A percentile compares a stretch with the other conserved stretches of the same genome.
These are phyloP conservation scores for Helostoma temminkii DNA, from an alignment of 2,797 vertebrate genomes.

Conservation along the genomic window DNA sequence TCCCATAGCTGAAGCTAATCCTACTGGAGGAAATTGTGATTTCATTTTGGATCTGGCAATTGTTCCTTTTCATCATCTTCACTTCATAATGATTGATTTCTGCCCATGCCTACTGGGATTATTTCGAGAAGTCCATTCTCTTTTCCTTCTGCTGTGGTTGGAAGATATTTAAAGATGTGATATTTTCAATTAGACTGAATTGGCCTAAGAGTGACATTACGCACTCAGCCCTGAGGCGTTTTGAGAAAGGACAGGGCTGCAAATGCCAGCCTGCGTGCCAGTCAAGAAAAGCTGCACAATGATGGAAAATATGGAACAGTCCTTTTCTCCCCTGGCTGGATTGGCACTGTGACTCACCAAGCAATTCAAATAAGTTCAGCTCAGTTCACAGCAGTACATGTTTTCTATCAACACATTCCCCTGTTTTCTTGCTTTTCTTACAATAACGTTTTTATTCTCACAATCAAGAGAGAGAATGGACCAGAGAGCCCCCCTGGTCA, in stretches of 20 bases:
- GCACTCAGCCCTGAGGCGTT: conserved; percentile 43
- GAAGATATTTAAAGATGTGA: conserved; percentile 57
- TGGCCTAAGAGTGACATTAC: conserved; percentile 52
- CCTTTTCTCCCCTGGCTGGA: conserved; percentile 53
- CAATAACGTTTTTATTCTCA: conserved; percentile 23
- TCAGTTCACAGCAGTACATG: conserved; percentile 56
- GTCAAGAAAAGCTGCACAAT: conserved; percentile 40
- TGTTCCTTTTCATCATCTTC: conserved; percentile 36
- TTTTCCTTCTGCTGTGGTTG: conserved; percentile 33
- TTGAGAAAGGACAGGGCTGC: conserved; percentile 67
- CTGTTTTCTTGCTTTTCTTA: conserved; percentile 37
- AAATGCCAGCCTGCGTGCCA: conserved; percentile 60
- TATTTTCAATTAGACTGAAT: conserved; percentile 58
- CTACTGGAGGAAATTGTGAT: conserved; percentile 59
- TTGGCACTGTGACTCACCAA: conserved; percentile 72
- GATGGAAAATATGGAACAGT: conserved; percentile 66
- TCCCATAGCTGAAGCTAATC: conserved; percentile 40
- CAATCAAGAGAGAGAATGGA: neutral
- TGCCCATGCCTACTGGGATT: conserved; percentile 21
- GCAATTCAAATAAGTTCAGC: conserved; percentile 60
- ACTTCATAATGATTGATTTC: conserved; percentile 45
- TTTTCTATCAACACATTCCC: conserved; percentile 62
- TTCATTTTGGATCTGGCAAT: conserved; percentile 49
- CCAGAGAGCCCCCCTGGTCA: conserved; percentile 9
- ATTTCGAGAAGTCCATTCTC: conserved; percentile 17